These are phyloP conservation scores for Morus bassanus DNA, from an alignment of 2,797 vertebrate genomes.

Conservation along the genomic window DNA sequence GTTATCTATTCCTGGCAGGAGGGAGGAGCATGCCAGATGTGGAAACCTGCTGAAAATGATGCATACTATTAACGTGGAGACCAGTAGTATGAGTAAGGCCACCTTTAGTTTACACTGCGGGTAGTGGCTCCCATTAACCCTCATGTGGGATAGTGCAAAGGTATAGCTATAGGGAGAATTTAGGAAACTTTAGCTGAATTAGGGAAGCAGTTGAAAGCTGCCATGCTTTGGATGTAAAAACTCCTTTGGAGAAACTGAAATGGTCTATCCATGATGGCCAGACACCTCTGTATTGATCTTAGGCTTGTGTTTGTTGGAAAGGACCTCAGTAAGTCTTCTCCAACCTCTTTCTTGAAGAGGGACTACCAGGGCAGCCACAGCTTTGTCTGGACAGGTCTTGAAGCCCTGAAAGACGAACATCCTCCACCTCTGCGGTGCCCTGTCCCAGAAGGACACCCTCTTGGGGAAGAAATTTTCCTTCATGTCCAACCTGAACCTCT, in stretches of 20 bases:
- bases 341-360: not conserved
- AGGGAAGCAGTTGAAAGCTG: not conserved
- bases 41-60: not conserved
- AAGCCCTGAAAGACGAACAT: not conserved
- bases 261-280: rapidly evolving
- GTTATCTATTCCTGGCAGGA: not conserved
- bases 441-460: not conserved
- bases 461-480: not conserved
- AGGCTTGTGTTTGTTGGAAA: not conserved
- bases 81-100: not conserved
- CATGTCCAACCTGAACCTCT: not conserved
- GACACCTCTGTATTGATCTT: not conserved
- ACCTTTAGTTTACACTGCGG: not conserved
- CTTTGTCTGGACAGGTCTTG: not conserved
- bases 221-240: not conserved
- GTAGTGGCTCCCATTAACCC: not conserved
- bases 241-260: not conserved
- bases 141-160: not conserved
- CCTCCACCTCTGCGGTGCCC: not conserved
- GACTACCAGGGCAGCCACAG: not conserved
- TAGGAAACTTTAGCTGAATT: not conserved
- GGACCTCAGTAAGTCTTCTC: not conserved
- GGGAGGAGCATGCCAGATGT: not conserved
- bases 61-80: rapidly evolving
- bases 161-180: not conserved